Base-by-base conservation (phyloP, 2,797 vertebrate species). In the Falco cherrug region DNA sequence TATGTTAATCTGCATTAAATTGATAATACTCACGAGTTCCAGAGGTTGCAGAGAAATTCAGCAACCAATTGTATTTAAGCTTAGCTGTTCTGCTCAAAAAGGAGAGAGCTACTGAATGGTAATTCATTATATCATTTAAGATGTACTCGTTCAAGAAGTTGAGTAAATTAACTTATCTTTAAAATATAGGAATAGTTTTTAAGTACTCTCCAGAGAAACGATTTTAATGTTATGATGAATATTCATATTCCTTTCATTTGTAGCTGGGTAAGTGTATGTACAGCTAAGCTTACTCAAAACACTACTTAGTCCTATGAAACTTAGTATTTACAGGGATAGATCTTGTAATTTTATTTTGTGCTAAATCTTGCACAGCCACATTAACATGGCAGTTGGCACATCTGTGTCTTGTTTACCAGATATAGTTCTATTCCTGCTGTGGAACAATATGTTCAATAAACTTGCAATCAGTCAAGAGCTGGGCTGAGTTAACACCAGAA, bases 381-480 rank as follows among this genome's bases (percentile, higher is more conserved):
- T 76, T 61, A 91, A 71, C 54, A 88, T 88, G 89, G 75, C 71
- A 88, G 20, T 94, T 93, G 95, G 87, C 76, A 77, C 65, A 75
- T 87, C 82, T 95, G 89, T 91, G 61, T 69, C 91, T 92, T 94
- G 93, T 97, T 96, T 96, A 87, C 75, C 78, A 91, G 56, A 94
- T 91, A 89, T 1, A 86, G 74, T 89, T 94, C 33, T 95, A 41
- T 86, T 90, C 63, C 85, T 91, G 59, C 70, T 91, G 73, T 54
- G 83, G 91, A 97, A 93, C 89, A 84, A 37, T 93, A 78, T 59
- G 87, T 93, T 95, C 87, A 89, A 87, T 96, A 91, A 96, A 90
- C 78, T 91, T 85, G 68, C 29, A 77, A 57, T 95, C 86, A 83
- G 50, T 94, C 45, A 53, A 90, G 84, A 92, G 88, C 78, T 93